Evolutionary conservation across 2,797 vertebrate genomes (phyloP), one percentile per base, ranked within the genome.

Genomic region (Sardinella longiceps): DNA sequence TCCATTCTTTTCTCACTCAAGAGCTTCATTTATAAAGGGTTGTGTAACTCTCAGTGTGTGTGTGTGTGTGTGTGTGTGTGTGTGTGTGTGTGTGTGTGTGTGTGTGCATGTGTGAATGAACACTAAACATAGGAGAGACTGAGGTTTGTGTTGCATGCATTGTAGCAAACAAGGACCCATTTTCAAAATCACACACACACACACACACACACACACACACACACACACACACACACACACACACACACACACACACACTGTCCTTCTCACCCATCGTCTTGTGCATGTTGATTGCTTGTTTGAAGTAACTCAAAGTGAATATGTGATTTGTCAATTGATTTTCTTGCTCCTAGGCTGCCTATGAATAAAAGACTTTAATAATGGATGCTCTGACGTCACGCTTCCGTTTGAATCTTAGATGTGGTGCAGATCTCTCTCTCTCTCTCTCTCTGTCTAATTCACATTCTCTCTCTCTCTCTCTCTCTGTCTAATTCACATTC

Each of bases 271-370:
- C 37, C 80, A 88, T 90, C 81, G 89, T 87, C 87, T 92, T 91
- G 91, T 94, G 93, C 93, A 94, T 95, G 92, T 92, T 92, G 94
- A 94, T 93, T 91, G 91, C 95, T 91, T 92, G 91, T 95, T 95
- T 91, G 94, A 94, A 94, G 93, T 92, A 93, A 95, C 95, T 95
- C 94, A 95, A 95, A 96, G 95, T 93, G 94, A 95, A 95, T 95
- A 91, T 95, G 92, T 95, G 94, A 96, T 95, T 96, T 95, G 94
- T 96, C 95, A 95, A 96, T 97, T 95, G 95, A 96, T 96, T 96
- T 94, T 93, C 96, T 94, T 94, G 90, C 92, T 95, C 95, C 92
- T 85, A 4, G 63, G n/a, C 94, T 94, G 94, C 94, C 94, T 95
- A 95, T 96, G 95, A 95, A 96, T 96, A 95, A 95, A 95, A 94